phyloP scores from a whole-genome alignment of 2,113 vertebrate species.

The Pardalotus punctatus region DNA sequence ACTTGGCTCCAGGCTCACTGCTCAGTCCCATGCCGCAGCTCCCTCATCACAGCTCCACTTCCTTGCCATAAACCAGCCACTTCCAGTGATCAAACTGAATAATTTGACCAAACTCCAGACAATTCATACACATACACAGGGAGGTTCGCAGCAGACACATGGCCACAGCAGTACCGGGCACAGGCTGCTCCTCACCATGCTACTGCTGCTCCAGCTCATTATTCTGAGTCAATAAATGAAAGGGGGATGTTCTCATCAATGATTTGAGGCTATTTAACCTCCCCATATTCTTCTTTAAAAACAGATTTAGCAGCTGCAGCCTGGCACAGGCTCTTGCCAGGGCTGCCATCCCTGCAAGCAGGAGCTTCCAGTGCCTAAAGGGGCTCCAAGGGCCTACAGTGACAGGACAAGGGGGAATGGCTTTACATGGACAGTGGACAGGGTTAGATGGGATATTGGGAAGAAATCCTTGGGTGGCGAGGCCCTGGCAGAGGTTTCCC shows the following conservation, averaged over 20 bases:
- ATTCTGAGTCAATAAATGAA: constrained; percentile 12
- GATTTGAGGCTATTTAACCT: background rate
- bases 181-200: background rate
- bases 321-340: background rate
- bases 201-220: background rate
- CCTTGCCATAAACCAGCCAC: background rate
- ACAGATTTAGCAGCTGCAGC: background rate
- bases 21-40: accelerated
- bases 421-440: background rate
- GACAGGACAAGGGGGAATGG: background rate
- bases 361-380: background rate
- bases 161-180: background rate
- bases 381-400: background rate
- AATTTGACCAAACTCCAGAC: background rate
- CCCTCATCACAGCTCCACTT: background rate
- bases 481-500: background rate
- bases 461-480: background rate
- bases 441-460: background rate
- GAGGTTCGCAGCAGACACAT: background rate
- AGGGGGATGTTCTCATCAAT: background rate
- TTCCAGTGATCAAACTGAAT: background rate
- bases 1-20: background rate
- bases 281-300: background rate
- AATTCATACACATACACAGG: background rate
- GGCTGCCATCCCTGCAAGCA: background rate